A percentile compares a stretch with the other conserved stretches of the same genome.
Evolutionary conservation across 1,140 invertebrate genomes (phyloP).

Genomic region (Holcopasites calliopsidis): DNA sequence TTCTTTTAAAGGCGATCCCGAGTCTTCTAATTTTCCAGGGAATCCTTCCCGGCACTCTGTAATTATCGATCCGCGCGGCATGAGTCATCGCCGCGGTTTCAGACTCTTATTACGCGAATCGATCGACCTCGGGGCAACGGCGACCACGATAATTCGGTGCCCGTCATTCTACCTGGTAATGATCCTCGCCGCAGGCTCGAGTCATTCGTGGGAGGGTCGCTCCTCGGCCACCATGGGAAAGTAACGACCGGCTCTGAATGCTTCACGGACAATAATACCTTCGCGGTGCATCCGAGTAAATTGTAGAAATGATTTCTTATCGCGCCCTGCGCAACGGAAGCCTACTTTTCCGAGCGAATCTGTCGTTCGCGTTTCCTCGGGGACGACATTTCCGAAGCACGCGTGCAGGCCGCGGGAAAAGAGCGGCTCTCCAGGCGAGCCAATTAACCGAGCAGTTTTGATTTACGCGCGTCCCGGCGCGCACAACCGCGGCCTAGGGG

Average conservation of each 20-base stretch:
- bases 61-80: conserved; percentile 22
- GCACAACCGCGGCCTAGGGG: conserved; percentile 22
- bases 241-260: background rate
- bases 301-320: background rate
- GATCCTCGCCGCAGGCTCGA: conserved; percentile 65
- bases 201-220: conserved; percentile 71
- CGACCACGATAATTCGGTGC: conserved; percentile 68
- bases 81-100: conserved; percentile 27
- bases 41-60: conserved; percentile 15
- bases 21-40: conserved; percentile 13
- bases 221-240: conserved; percentile 45
- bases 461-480: conserved; percentile 15
- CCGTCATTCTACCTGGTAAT: conserved; percentile 66
- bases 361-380: too few species aligned
- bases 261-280: background rate
- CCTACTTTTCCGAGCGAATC: too few species aligned
- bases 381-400: too few species aligned
- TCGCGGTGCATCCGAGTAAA: too few species aligned
- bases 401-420: too few species aligned
- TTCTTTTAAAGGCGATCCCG: too few species aligned
- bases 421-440: too few species aligned
- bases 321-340: too few species aligned
- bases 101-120: conserved; percentile 42
- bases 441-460: conserved; percentile 43
- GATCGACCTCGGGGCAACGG: conserved; percentile 39